phyloP scores from a whole-genome alignment of 2,113 vertebrate species.

The Neodontobutis hainanensis region DNA sequence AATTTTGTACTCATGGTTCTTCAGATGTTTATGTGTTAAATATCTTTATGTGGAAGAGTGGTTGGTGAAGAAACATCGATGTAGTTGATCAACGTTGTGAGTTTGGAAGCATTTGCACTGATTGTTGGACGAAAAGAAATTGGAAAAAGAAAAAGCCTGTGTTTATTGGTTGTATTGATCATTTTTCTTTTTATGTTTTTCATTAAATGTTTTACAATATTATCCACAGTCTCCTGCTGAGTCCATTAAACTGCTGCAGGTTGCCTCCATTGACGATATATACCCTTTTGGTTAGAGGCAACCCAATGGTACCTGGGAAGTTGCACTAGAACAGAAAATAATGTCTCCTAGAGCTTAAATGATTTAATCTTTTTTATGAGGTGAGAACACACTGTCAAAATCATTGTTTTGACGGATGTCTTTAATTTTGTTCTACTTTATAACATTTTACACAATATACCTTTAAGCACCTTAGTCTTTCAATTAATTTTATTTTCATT shows the following conservation, averaged over 20 bases:
- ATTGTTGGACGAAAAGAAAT: constrained; percentile 57
- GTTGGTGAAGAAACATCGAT: constrained; percentile 26
- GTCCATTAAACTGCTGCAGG: not conserved
- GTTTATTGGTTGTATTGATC: constrained; percentile 67
- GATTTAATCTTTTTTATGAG: too few species aligned
- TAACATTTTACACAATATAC: too few species aligned
- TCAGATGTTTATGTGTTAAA: constrained; percentile 65
- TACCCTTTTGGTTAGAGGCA: too few species aligned
- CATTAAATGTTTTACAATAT: constrained; percentile 75
- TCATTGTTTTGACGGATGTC: too few species aligned
- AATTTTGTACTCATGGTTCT: constrained; percentile 80
- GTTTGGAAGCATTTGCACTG: constrained; percentile 44
- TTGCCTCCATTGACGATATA: too few species aligned
- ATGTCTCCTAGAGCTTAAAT: too few species aligned
- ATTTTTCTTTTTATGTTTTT: constrained; percentile 66
- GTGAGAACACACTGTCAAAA: too few species aligned
- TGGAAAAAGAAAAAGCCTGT: constrained; percentile 54
- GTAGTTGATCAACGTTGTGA: constrained; percentile 30
- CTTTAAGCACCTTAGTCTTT: too few species aligned
- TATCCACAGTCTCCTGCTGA: not conserved
- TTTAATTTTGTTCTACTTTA: too few species aligned
- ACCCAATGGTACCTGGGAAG: too few species aligned
- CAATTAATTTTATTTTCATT: too few species aligned
- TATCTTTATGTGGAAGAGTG: constrained; percentile 64
- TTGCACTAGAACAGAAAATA: too few species aligned